phyloP scores from a whole-genome alignment of 2,888 invertebrate genomes.

The Tribolium freemani region DNA sequence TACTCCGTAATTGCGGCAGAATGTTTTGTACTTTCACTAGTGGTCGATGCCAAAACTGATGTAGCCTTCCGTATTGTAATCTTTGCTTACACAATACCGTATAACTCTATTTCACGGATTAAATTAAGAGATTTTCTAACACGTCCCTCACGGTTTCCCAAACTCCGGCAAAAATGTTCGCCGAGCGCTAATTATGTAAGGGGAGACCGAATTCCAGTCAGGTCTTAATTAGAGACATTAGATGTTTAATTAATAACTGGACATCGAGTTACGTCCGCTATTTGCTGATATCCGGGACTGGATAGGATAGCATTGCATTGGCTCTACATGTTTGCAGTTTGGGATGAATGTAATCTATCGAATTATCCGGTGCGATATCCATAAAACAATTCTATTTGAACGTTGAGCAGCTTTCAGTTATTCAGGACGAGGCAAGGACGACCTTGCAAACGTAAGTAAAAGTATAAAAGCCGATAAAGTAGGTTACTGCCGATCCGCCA shows the following conservation, averaged over 20 bases:
- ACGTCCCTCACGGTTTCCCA: not conserved
- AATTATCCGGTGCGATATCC: slow-evolving; percentile 40
- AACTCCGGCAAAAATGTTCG: not conserved
- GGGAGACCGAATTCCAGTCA: not conserved
- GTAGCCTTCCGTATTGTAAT: slow-evolving; percentile 43
- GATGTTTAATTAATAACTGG: slow-evolving; percentile 17
- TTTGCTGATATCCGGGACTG: not conserved
- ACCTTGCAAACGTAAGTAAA: slow-evolving; percentile 57
- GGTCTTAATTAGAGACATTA: slow-evolving; percentile 9
- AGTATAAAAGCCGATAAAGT: slow-evolving; percentile 53
- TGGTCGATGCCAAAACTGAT: slow-evolving; percentile 40
- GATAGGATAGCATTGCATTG: not conserved
- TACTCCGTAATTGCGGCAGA: slow-evolving; percentile 34
- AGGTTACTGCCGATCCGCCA: slow-evolving; percentile 49
- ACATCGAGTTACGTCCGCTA: slow-evolving; percentile 4
- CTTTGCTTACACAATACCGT: slow-evolving; percentile 31
- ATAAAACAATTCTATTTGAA: slow-evolving; percentile 38
- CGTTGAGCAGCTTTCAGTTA: slow-evolving; percentile 47
- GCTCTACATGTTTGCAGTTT: not conserved
- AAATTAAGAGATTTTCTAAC: not conserved
- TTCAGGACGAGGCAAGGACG: slow-evolving; percentile 58
- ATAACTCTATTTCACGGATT: slow-evolving; percentile 21
- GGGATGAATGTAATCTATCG: slow-evolving; percentile 2
- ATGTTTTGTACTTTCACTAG: slow-evolving; percentile 42
- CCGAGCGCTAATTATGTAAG: no score